These are phyloP conservation scores for Pseudorhombus dupliciocellatus DNA, from an alignment of 2,113 vertebrate genomes.

Conservation along the genomic window DNA sequence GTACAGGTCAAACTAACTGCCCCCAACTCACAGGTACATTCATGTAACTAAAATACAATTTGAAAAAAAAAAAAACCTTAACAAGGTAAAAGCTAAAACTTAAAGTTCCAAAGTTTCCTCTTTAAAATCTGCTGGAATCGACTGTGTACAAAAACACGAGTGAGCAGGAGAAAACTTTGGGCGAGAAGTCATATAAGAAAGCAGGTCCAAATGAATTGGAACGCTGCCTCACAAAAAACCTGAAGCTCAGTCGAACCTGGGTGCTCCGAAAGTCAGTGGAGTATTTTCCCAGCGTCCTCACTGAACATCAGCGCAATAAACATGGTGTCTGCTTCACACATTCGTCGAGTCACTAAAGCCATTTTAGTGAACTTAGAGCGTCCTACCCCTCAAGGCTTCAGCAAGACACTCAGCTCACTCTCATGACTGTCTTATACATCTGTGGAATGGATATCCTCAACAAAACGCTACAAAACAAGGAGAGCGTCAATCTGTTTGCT, in stretches of 20 bases:
- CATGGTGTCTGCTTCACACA: background rate
- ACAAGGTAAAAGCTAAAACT: slow-evolving; percentile 3
- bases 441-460: slow-evolving; percentile 67
- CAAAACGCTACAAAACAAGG: slow-evolving; percentile 62
- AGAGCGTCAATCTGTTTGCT: slow-evolving; percentile 51
- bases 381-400: slow-evolving; percentile 31
- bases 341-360: slow-evolving; percentile 12
- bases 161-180: slow-evolving; percentile 41
- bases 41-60: slow-evolving; percentile 5
- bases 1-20: slow-evolving; percentile 3
- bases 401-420: slow-evolving; percentile 47
- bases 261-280: slow-evolving; percentile 27
- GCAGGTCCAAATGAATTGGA: slow-evolving; percentile 13
- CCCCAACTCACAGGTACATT: background rate
- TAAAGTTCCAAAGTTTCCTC: slow-evolving; percentile 9
- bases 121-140: slow-evolving; percentile 7
- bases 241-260: slow-evolving; percentile 8
- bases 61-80: slow-evolving; percentile 16
- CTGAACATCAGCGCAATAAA: slow-evolving; percentile 24
- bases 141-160: slow-evolving; percentile 10
- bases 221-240: slow-evolving; percentile 21
- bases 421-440: slow-evolving; percentile 40
- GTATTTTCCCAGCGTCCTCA: slow-evolving; percentile 11
- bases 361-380: slow-evolving; percentile 5
- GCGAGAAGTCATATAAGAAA: slow-evolving; percentile 21